Evolutionary conservation across 2,113 vertebrate species (phyloP), one percentile per base, ranked within the genome.

Genomic region (Arvicanthis niloticus): DNA sequence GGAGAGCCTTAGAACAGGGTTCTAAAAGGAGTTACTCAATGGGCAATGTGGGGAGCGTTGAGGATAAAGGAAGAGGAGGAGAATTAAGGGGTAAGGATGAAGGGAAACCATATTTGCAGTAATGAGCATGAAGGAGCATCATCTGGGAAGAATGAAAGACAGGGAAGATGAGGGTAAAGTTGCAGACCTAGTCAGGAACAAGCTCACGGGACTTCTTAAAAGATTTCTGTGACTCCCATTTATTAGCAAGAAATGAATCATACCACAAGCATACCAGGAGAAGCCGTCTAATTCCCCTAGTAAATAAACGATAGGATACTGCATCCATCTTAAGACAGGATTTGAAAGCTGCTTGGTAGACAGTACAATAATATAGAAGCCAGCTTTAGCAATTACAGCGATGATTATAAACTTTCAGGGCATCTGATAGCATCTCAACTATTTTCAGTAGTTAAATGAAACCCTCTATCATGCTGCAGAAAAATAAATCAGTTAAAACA

Each of bases 251-350:
- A 0, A 2, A 53, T 84, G 48, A 93, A 87, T 97, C 58, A 91
- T 37, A 37, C 24, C 65, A 17, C 65, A 95, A 97, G 37, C 58
- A 91, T 37, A 37, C 26, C 60, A 21, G 56, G 94, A 97, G 37
- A 88, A 62, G 65, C 67, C 16, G 72, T 40, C 37, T 58, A 22
- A 75, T 81, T 82, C 62, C 58, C 70, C 37, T 89, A 68, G 51
- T 93, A 93, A 67, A 82, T 19, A 96, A 78, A 90, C 22, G 96
- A 91, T 11, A 96, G 58, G 94, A 97, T 15, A 56, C 24, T 13
- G 6, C 31, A 94, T 98, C 95, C 4, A 75, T 92, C 4, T 53
- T 48, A n/a, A 53, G 21, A 70, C 4, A 37, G 5, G 29, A n/a
- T 70, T 42, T 86, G 40, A 80, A 65, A 81, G 60, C 70, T 34